phyloP scores from a whole-genome alignment of 2,797 vertebrate species.

The Pangasius mekongensis region DNA sequence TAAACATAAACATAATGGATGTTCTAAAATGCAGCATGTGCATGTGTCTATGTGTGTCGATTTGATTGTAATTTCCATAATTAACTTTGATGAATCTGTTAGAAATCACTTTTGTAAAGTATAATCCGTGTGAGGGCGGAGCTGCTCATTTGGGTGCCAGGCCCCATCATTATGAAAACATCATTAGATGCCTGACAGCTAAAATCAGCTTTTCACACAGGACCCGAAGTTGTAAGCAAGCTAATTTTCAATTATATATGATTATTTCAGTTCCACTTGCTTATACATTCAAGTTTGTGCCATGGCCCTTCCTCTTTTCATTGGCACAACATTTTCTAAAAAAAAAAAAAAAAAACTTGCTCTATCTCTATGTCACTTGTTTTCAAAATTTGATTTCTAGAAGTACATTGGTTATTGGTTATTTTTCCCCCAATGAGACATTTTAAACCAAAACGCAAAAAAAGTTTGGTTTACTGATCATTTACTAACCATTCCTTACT shows the following conservation, averaged over 20 bases:
- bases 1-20: not conserved
- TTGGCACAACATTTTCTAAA: not conserved
- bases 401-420: not conserved
- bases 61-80: slow-evolving; percentile 21
- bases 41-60: slow-evolving; percentile 3
- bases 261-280: not conserved
- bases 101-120: slow-evolving; percentile 11
- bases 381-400: not conserved
- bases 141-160: not conserved
- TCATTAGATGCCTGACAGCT: slow-evolving; percentile 5
- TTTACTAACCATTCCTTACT: not conserved
- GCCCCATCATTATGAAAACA: not conserved
- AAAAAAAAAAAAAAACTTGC: not conserved
- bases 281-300: not conserved
- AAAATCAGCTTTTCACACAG: not conserved
- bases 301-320: no score
- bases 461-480: not conserved
- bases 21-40: not conserved
- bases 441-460: no score
- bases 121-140: slow-evolving; percentile 15
- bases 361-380: not conserved
- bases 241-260: not conserved
- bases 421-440: not conserved
- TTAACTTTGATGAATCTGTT: slow-evolving; percentile 15
- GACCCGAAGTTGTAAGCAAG: not conserved